Percentiles rank a stretch among this genome's conserved stretches.
Evolutionary conservation across 2,797 vertebrate genomes (phyloP).

Genomic region (Nyctibius grandis): DNA sequence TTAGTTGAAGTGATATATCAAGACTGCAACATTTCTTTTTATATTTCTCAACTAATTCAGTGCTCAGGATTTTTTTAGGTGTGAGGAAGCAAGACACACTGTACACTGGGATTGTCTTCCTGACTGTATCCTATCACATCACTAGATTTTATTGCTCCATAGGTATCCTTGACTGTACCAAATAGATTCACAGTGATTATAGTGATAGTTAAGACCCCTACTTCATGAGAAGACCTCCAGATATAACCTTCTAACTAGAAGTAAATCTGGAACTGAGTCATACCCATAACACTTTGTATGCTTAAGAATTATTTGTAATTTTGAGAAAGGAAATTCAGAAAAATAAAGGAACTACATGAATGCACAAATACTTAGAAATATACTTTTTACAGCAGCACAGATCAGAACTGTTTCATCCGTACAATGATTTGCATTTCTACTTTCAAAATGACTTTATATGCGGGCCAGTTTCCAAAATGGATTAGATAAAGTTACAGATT

Average conservation of each 20-base stretch:
- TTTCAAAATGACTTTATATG: not conserved
- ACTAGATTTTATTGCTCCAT: not conserved
- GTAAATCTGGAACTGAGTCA: not conserved
- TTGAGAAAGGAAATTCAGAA: not conserved
- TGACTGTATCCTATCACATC: too few relatives aligned
- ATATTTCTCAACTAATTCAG: not conserved
- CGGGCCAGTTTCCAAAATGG: not conserved
- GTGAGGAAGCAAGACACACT: not conserved
- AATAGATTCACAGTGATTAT: not conserved
- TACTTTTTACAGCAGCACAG: not conserved
- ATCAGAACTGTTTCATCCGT: not conserved
- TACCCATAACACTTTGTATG: not conserved
- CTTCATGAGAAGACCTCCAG: not conserved
- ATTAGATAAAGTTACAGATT: not conserved
- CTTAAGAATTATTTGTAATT: not conserved
- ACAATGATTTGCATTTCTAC: not conserved
- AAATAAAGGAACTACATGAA: not conserved
- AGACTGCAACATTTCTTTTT: not conserved
- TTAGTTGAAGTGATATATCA: not conserved
- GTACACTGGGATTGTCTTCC: not conserved
- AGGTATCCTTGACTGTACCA: not conserved
- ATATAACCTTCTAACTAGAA: not conserved
- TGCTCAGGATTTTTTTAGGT: not conserved
- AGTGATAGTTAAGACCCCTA: not conserved
- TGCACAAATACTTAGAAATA: not conserved